phyloP scores from a whole-genome alignment of 1,140 invertebrate genomes.

The Cherax quadricarinatus region DNA sequence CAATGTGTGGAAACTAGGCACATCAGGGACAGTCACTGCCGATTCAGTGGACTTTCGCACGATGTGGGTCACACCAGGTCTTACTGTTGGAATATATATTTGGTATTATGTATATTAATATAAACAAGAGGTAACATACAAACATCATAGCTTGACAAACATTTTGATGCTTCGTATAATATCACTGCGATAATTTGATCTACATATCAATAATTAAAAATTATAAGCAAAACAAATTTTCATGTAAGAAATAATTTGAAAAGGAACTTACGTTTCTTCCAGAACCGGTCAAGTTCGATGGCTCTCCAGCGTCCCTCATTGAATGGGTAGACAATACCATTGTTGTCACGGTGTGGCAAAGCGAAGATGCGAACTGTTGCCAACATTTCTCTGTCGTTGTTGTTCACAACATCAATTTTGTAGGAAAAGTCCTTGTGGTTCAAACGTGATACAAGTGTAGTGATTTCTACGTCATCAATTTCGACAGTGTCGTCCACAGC shows the following conservation, averaged over 20 bases:
- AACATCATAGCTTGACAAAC: too few species aligned
- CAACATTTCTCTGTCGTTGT: not conserved
- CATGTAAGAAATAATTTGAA: not conserved
- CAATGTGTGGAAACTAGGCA: slow-evolving; percentile 29
- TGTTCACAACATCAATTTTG: slow-evolving; percentile 21
- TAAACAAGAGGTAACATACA: too few species aligned
- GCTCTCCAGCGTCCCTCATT: slow-evolving; percentile 47
- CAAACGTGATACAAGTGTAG: slow-evolving; percentile 23
- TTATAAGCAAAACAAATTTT: too few species aligned
- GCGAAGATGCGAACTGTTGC: slow-evolving; percentile 52
- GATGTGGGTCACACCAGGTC: not conserved
- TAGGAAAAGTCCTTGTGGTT: slow-evolving; percentile 43
- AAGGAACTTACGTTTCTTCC: slow-evolving; percentile 22
- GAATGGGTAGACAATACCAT: slow-evolving; percentile 23
- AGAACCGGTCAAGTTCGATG: slow-evolving; percentile 50
- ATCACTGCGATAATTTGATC: too few species aligned
- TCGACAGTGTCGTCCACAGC: slow-evolving; percentile 44
- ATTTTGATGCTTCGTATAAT: too few species aligned
- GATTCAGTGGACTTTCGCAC: not conserved
- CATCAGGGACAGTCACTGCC: slow-evolving; percentile 29
- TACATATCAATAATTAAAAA: too few species aligned
- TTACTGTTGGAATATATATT: slow-evolving; percentile 7
- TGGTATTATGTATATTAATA: too few species aligned
- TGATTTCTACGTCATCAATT: slow-evolving; percentile 31
- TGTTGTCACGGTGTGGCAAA: slow-evolving; percentile 27